Conservation (phyloP, 2,888 invertebrate genomes). For the Caenorhabditis sp. region DNA sequence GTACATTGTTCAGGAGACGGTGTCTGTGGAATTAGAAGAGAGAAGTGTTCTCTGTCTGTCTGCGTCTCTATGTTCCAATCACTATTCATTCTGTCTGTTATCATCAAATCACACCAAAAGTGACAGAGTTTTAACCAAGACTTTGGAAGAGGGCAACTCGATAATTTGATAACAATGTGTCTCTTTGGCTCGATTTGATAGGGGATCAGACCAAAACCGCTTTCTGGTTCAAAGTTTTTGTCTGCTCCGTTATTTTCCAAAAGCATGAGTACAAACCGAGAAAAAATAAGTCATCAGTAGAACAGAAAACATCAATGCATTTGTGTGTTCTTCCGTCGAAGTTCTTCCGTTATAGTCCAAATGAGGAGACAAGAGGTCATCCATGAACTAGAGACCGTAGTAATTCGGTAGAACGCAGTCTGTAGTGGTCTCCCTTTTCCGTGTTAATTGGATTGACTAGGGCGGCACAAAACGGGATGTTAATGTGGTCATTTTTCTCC, state of each 20-base stretch:
- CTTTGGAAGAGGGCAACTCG: constrained; percentile 29
- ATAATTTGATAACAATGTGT: constrained; percentile 37
- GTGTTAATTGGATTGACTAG: constrained; percentile 25
- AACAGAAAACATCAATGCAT: not conserved
- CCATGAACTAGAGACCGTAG: not conserved
- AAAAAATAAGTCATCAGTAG: not conserved
- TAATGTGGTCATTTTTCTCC: not conserved
- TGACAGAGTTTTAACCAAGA: constrained; percentile 29
- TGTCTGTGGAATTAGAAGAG: constrained; percentile 4
- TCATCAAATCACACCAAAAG: constrained; percentile 39
- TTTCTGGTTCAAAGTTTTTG: not conserved
- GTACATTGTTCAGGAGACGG: constrained; percentile 2
- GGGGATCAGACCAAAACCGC: not conserved
- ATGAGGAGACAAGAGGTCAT: constrained; percentile 30
- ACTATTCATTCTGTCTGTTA: constrained; percentile 2
- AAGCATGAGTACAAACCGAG: not conserved
- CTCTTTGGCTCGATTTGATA: not conserved
- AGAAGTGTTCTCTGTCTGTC: constrained; percentile 21
- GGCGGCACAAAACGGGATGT: not conserved
- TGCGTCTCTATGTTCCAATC: not conserved
- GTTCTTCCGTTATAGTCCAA: constrained; percentile 12
- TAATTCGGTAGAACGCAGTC: not conserved
- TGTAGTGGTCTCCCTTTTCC: not conserved
- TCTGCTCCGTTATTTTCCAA: not conserved
- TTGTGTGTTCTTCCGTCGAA: not conserved